Percentiles rank a stretch among this genome's conserved stretches.
Evolutionary conservation across 2,797 vertebrate species (phyloP).

Genomic region (Eurystomus glaucurus): DNA sequence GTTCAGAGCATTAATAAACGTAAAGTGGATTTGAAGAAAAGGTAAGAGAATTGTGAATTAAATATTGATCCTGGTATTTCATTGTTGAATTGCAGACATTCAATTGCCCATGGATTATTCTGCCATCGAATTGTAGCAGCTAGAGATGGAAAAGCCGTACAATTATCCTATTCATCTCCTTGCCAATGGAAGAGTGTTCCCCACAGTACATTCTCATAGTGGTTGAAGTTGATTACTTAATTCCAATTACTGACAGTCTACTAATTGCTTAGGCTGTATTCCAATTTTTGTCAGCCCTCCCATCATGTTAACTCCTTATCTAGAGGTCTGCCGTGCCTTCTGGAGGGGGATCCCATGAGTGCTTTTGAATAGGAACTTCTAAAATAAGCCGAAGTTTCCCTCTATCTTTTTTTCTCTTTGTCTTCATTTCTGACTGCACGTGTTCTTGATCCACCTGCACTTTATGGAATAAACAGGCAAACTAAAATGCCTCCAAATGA

Average conservation of each 20-base stretch:
- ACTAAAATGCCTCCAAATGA: background rate
- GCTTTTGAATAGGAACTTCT: background rate
- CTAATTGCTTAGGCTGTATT: constrained; percentile 71
- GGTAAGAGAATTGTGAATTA: constrained; percentile 59
- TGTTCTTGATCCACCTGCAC: background rate
- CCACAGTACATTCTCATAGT: constrained; percentile 5
- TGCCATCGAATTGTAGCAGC: background rate
- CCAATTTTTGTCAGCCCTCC: constrained; percentile 61
- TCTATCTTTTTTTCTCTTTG: fast-evolving
- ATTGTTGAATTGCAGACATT: constrained; percentile 46
- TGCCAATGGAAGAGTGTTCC: constrained; percentile 58
- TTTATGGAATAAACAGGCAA: background rate
- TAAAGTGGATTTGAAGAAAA: constrained; percentile 47
- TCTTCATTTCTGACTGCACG: background rate
- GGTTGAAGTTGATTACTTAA: constrained; percentile 68
- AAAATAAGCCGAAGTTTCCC: background rate
- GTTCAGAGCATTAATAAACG: constrained; percentile 50
- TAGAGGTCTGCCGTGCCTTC: constrained; percentile 44
- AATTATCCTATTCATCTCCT: constrained; percentile 58
- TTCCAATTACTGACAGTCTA: constrained; percentile 70
- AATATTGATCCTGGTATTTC: constrained; percentile 67
- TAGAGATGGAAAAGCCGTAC: constrained; percentile 12
- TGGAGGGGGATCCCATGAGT: background rate
- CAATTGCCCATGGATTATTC: constrained; percentile 41
- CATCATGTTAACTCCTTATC: constrained; percentile 28